Base-by-base conservation (phyloP, 2,888 invertebrate genomes). In the Sarcophaga caerulescens region DNA sequence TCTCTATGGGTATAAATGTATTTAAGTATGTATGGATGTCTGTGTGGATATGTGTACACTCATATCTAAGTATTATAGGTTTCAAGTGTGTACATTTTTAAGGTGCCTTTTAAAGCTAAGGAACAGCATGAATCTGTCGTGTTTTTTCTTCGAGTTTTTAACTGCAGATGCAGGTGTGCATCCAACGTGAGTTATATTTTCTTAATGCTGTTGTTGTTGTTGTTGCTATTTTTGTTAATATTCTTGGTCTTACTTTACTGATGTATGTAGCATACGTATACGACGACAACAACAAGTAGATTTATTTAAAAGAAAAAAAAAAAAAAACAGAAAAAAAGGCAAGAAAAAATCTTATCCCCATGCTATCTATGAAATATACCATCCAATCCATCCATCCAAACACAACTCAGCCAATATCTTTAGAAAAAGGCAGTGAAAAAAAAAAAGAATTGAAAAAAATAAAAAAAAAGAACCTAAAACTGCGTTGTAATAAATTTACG, bases 141-240 rank as follows among this genome's bases (percentile, higher is more conserved):
- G 69, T 83, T 76, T 71, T 81, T 75, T 65, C 47, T 11, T 78
- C 21, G 47, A 52, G 6, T 81, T 77, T 84, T 84, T 75, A 81
- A 84, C 78, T 71, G 81, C 78, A 86, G 84, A 84, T 86, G 86
- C 86, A 86, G 86, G 86, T 86, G 86, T 86, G 86, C 84, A 86
- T 87, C 81, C 82, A 85, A 87, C 62, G 82, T 87, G 85, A 85
- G 81, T 87, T 82, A 81, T 80, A 85, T 85, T 73, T 66, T 60
- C 59, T 45, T n/a, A n/a, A 10, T 23, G 8, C 63, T 80, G 11
- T 62, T 76, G 74, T 77, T 74, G 80, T 60, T 74, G 73, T 83
- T 63, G 66, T 74, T 80, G 4, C 35, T 35, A 35, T 35, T 35
- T 35, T 35, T 35, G 35, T 35, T 35, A 35, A 35, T 35, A 35